phyloP scores from a whole-genome alignment of 2,888 invertebrate genomes.

The Tanaodytes sp. region DNA sequence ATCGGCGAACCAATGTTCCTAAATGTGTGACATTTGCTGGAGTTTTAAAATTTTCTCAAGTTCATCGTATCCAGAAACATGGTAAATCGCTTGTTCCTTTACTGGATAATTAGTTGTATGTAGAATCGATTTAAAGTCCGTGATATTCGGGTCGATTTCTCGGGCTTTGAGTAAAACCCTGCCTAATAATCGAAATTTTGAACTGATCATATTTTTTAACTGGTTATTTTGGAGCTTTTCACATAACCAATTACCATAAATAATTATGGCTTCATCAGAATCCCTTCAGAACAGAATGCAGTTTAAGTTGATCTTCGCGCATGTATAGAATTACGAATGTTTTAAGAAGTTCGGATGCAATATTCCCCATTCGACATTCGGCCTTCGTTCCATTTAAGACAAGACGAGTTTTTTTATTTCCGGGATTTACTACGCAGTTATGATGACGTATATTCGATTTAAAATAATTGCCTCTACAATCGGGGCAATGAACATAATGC shows the following conservation, averaged over 20 bases:
- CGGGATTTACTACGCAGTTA: too few relatives aligned
- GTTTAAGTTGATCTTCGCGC: slow-evolving; percentile 13
- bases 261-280: slow-evolving; percentile 16
- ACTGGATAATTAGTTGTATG: slow-evolving; percentile 8
- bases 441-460: slow-evolving; percentile 14
- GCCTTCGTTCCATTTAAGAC: slow-evolving; percentile 7
- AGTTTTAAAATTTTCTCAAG: slow-evolving; percentile 4
- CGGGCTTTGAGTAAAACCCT: slow-evolving; percentile 10
- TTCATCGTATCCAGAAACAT: slow-evolving; percentile 5
- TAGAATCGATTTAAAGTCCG: slow-evolving; percentile 8
- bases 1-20: slow-evolving; percentile 14
- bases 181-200: slow-evolving; percentile 23
- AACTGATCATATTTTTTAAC: slow-evolving; percentile 11
- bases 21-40: slow-evolving; percentile 21
- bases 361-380: slow-evolving; percentile 19
- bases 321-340: background rate
- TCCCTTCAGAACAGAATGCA: background rate
- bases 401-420: too few relatives aligned
- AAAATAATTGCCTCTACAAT: slow-evolving; percentile 7
- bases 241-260: slow-evolving; percentile 21
- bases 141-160: background rate
- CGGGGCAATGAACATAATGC: background rate
- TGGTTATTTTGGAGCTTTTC: slow-evolving; percentile 20
- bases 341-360: slow-evolving; percentile 1
- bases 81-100: slow-evolving; percentile 9